A percentile compares a stretch with the other conserved stretches of the same genome.
These are phyloP conservation scores for Adineta ricciae DNA, from an alignment of 2,888 invertebrate species.

Conservation along the genomic window DNA sequence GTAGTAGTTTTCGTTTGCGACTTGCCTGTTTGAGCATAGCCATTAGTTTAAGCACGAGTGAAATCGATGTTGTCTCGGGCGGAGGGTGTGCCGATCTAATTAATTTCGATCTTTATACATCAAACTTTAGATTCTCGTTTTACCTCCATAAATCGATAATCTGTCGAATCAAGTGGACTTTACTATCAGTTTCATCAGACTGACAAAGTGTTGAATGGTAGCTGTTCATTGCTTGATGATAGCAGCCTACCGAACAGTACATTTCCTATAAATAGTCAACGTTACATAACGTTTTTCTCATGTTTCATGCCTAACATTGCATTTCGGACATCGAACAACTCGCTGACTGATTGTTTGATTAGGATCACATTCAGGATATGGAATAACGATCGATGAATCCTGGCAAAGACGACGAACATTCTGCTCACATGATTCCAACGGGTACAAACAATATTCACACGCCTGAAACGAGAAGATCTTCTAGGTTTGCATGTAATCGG, in stretches of 20 bases:
- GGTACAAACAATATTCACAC: slow-evolving; percentile 79
- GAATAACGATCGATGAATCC: slow-evolving; percentile 62
- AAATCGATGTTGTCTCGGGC: slow-evolving; percentile 78
- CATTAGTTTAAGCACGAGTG: slow-evolving; percentile 71
- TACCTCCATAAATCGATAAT: slow-evolving; percentile 80
- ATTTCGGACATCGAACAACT: slow-evolving; percentile 39
- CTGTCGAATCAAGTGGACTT: slow-evolving; percentile 65
- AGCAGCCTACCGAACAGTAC: slow-evolving; percentile 59
- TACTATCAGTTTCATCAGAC: slow-evolving; percentile 57
- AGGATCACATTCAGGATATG: slow-evolving; percentile 66
- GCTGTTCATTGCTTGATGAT: slow-evolving; percentile 57
- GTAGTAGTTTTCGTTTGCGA: too few relatives aligned
- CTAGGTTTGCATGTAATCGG: neutral
- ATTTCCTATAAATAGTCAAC: slow-evolving; percentile 38
- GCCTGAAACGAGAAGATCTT: slow-evolving; percentile 52
- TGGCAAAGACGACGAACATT: slow-evolving; percentile 69
- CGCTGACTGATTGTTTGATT: slow-evolving; percentile 69
- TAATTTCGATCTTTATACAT: slow-evolving; percentile 39
- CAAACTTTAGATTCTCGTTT: slow-evolving; percentile 36
- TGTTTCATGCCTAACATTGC: neutral
- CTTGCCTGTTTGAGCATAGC: slow-evolving; percentile 66
- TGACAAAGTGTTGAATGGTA: slow-evolving; percentile 71
- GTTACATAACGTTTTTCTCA: neutral
- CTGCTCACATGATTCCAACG: slow-evolving; percentile 76
- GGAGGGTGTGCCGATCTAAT: slow-evolving; percentile 78